These are phyloP conservation scores for Leucophora obtusa DNA, from an alignment of 2,888 invertebrate genomes.

Conservation along the genomic window DNA sequence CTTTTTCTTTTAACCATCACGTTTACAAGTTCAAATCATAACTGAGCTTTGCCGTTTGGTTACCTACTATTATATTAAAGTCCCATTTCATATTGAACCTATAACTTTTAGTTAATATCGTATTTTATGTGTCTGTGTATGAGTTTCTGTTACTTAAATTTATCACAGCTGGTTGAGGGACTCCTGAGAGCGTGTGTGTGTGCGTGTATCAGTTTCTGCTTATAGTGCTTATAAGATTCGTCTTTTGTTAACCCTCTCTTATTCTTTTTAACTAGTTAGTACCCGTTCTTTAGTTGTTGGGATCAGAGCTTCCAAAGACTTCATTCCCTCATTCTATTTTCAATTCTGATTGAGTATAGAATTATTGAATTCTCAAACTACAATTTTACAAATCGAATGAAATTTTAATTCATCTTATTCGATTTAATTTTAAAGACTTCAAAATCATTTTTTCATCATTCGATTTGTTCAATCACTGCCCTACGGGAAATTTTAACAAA, in stretches of 20 bases:
- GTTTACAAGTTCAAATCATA: conserved; percentile 53
- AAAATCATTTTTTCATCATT: no score
- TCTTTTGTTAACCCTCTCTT: conserved; percentile 8
- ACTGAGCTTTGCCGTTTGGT: conserved; percentile 52
- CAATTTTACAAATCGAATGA: no score
- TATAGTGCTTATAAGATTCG: conserved; percentile 10
- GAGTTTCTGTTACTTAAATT: not conserved
- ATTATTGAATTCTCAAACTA: no score
- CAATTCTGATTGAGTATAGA: no score
- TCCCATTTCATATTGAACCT: conserved; percentile 3
- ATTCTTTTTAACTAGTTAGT: conserved; percentile 22
- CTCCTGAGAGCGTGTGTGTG: not conserved
- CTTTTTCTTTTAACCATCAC: conserved; percentile 29
- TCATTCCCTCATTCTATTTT: no score
- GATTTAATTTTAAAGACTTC: no score
- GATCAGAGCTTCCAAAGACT: no score
- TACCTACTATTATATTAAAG: conserved; percentile 57
- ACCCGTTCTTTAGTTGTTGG: not conserved
- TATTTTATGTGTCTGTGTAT: not conserved
- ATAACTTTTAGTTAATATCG: not conserved
- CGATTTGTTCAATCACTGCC: no score
- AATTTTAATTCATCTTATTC: no score
- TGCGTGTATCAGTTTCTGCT: not conserved
- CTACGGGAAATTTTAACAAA: no score
- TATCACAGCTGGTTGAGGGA: not conserved